Conservation (phyloP, 2,888 invertebrate genomes). For the Drosophila greeni region DNA sequence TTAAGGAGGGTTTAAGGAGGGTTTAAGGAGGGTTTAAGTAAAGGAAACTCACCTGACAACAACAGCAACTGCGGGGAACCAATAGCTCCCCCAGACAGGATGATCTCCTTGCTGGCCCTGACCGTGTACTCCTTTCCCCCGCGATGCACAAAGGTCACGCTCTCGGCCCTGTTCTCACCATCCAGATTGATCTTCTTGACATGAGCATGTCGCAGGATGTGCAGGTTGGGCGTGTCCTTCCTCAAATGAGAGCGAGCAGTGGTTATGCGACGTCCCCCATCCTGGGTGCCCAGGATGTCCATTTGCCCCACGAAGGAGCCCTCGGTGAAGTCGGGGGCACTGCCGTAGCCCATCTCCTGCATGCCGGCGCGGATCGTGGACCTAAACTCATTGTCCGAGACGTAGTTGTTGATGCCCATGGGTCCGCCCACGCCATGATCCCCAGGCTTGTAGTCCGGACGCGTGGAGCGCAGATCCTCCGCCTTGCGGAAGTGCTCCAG, state of each 20-base stretch:
- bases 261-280: constrained; percentile 89
- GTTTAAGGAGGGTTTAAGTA: too few species aligned
- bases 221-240: constrained; percentile 81
- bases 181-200: constrained; percentile 82
- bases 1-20: too few species aligned
- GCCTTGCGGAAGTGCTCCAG: constrained; percentile 91
- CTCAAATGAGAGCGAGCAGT: constrained; percentile 86
- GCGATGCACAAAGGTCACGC: constrained; percentile 79
- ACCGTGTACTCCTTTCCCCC: constrained; percentile 80
- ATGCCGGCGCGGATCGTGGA: constrained; percentile 88
- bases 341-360: constrained; percentile 89
- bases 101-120: constrained; percentile 87
- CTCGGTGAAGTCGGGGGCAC: constrained; percentile 88
- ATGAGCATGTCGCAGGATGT: constrained; percentile 81
- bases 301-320: constrained; percentile 91
- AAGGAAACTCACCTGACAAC: constrained; percentile 88
- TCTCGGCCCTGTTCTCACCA: constrained; percentile 79
- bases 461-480: constrained; percentile 82
- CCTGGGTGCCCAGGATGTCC: constrained; percentile 90
- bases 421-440: constrained; percentile 83
- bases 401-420: constrained; percentile 80
- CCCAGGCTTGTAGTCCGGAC: constrained; percentile 61
- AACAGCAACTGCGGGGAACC: constrained; percentile 95
- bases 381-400: constrained; percentile 86
- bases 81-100: constrained; percentile 92